Conservation (phyloP, 2,113 vertebrate species). For the Phylloscopus trochilus region DNA sequence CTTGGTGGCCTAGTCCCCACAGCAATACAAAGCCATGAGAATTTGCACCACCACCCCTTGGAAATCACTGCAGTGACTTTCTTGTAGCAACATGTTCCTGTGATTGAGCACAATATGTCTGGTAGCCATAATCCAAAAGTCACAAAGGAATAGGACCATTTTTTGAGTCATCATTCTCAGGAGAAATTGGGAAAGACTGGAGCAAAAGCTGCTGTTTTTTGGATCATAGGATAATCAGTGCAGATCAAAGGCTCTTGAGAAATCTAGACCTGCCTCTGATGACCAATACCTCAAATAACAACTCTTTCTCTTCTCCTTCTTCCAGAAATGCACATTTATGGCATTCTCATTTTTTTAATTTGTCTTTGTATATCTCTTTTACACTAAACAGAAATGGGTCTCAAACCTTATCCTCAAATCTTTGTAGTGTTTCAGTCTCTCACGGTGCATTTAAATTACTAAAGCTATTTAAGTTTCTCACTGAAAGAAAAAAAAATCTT, state of each 20-base stretch:
- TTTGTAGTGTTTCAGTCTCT: neutral
- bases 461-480: neutral
- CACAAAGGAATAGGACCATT: constrained; percentile 70
- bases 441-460: neutral
- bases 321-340: neutral
- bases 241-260: constrained; percentile 71
- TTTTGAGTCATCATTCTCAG: constrained; percentile 72
- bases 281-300: constrained; percentile 67
- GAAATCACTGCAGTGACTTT: constrained; percentile 15
- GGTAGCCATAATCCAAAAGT: constrained; percentile 68
- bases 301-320: neutral
- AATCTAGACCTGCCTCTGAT: constrained; percentile 64
- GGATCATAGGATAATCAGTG: constrained; percentile 66
- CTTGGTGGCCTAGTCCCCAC: neutral
- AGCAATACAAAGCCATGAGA: neutral
- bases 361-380: neutral
- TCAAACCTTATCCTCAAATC: neutral
- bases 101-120: constrained; percentile 75
- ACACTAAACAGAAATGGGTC: neutral
- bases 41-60: neutral
- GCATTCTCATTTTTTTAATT: neutral
- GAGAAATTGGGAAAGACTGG: constrained; percentile 66
- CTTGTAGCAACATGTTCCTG: constrained; percentile 63
- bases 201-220: constrained; percentile 57
- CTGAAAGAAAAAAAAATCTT: neutral